Conservation (phyloP, 2,797 vertebrate species). For the Miichthys miiuy region DNA sequence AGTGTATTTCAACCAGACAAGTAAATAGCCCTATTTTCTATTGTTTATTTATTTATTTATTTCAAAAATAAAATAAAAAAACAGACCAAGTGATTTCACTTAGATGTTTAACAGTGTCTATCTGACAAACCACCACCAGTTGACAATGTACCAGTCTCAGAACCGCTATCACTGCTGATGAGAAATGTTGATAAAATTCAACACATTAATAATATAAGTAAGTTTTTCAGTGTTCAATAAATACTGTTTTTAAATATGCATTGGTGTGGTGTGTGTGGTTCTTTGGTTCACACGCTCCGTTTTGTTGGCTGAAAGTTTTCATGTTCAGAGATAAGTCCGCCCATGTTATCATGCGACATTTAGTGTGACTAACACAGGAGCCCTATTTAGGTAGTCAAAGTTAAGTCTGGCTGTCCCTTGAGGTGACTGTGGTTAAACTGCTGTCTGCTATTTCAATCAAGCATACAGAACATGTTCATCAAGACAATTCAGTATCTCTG, state of each 20-base stretch:
- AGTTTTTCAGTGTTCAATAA: background rate
- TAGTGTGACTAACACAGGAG: background rate
- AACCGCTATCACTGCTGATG: too few relatives aligned
- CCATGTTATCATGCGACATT: background rate
- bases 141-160: background rate
- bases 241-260: background rate
- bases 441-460: background rate
- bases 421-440: slow-evolving; percentile 25
- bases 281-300: background rate
- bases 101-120: background rate
- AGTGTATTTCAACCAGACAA: background rate
- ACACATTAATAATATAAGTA: background rate
- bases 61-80: too few relatives aligned
- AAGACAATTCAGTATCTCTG: slow-evolving; percentile 1
- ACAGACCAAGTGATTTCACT: background rate
- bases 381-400: background rate
- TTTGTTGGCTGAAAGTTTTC: too few relatives aligned
- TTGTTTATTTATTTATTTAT: too few relatives aligned
- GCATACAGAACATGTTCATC: slow-evolving; percentile 8
- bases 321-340: background rate
- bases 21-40: too few relatives aligned
- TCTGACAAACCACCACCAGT: background rate
- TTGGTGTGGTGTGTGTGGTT: background rate
- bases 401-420: background rate
- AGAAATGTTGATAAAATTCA: background rate